Evolutionary conservation across 2,888 invertebrate species (phyloP).

Genomic region (Apodemia zela): DNA sequence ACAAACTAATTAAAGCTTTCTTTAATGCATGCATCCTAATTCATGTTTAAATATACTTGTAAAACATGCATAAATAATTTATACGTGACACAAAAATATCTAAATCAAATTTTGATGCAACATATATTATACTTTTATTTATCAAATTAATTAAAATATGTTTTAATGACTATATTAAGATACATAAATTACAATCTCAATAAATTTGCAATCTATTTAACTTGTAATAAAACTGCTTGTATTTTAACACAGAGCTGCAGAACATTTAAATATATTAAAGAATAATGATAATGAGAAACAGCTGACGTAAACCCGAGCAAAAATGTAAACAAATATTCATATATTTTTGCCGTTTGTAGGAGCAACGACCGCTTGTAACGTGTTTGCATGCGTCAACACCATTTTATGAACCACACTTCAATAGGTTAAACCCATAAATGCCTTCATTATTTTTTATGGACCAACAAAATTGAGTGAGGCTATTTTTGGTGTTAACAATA

Average conservation of each 20-base stretch:
- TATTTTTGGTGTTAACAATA: no score
- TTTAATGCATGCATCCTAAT: no score
- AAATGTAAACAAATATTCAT: conserved; percentile 52
- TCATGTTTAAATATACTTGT: no score
- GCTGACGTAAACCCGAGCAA: conserved; percentile 44
- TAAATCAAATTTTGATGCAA: no score
- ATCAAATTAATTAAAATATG: neutral
- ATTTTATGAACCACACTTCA: conserved; percentile 16
- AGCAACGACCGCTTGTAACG: conserved; percentile 64
- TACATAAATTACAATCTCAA: no score
- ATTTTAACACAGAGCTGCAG: neutral
- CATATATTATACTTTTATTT: neutral
- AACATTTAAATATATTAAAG: neutral
- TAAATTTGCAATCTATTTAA: neutral
- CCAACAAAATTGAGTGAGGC: no score
- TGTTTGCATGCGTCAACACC: conserved; percentile 39
- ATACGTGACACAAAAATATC: no score
- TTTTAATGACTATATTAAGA: neutral
- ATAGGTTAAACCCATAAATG: conserved; percentile 2
- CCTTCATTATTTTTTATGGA: neutral
- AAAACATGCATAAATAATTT: no score
- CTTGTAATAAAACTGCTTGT: neutral
- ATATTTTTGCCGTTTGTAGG: conserved; percentile 50
- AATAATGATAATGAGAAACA: conserved; percentile 32
- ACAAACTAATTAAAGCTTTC: no score